Base-by-base conservation (phyloP, 2,797 vertebrate species). In the Hyperoplus lanceolatus region DNA sequence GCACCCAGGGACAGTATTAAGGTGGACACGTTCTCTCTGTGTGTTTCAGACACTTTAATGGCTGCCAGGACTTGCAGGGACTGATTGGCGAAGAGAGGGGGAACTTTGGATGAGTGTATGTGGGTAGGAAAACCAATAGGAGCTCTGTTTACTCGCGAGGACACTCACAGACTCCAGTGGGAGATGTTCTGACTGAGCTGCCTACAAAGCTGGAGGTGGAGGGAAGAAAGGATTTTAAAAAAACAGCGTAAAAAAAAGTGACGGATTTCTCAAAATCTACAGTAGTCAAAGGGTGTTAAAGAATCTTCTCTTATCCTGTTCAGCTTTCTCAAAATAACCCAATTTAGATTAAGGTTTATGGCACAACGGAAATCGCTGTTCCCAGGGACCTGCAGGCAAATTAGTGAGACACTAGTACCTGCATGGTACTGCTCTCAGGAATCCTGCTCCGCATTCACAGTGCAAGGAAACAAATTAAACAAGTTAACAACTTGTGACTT, bases 111-210 rank as follows among this genome's bases (percentile, higher is more conserved):
- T 84, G 77, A 82, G 87, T 87, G 85, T 90, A 89, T 87, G 86
- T 84, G 70, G 89, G 66, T 70, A 69, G 61, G 72, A 81, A 85
- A 89, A 83, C 80, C 86, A 85, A 86, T 55, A 75, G 83, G 73
- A 86, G 82, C 80, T 83, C 64, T 64, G 86, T 85, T 77, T 80
- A 59, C 83, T 89, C 80, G 69, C 88, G 86, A 90, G 86, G 90
- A 92, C 90, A 90, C 92, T 84, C 87, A 88, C 88, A 71, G 82
- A 82, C 83, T 88, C 80, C 64, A 61, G 84, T 75, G 91, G 91
- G 91, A 93, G 86, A 86, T 77, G 78, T 79, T 89, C 71, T 68
- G 80, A 84, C 73, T 79, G 81, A 81, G 90, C 80, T 85, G 85
- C 87, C 85, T 80, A 82, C 83, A 85, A 87, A 93, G 80, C 78